Evolutionary conservation across 2,888 invertebrate species (phyloP).

Genomic region (Abrostola triplasia): DNA sequence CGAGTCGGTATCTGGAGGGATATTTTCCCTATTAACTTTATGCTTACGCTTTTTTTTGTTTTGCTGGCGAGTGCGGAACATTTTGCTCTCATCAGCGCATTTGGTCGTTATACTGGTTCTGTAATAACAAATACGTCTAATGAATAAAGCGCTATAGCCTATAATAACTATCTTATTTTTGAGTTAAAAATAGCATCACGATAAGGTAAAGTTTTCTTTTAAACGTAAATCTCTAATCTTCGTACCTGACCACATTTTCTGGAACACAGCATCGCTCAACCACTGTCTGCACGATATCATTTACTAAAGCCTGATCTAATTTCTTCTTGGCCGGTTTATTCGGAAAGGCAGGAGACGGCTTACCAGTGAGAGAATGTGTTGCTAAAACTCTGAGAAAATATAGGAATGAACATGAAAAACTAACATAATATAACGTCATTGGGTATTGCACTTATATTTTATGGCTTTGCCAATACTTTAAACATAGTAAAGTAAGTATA

Average conservation of each 20-base stretch:
- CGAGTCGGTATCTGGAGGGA: constrained; percentile 56
- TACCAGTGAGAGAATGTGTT: constrained; percentile 88
- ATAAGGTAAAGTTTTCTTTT: too few relatives aligned
- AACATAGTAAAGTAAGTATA: not conserved
- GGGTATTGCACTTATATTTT: too few relatives aligned
- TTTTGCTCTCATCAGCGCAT: constrained; percentile 89
- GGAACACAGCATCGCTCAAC: constrained; percentile 72
- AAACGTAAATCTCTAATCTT: not conserved
- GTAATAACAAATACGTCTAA: constrained; percentile 18
- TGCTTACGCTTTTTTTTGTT: constrained; percentile 59
- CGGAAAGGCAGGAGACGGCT: constrained; percentile 86
- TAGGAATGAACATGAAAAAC: not conserved
- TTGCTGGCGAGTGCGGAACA: constrained; percentile 75
- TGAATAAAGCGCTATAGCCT: not conserved
- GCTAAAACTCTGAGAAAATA: constrained; percentile 78
- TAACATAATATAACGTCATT: too few relatives aligned
- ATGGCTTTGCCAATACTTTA: too few relatives aligned
- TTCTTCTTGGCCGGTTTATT: constrained; percentile 75
- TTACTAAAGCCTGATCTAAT: constrained; percentile 81
- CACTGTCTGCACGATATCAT: constrained; percentile 86
- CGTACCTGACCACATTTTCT: constrained; percentile 72
- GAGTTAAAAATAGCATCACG: too few relatives aligned
- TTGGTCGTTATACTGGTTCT: constrained; percentile 89
- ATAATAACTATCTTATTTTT: not conserved
- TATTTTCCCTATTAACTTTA: constrained; percentile 60